Conservation (phyloP, 2,888 invertebrate genomes). For the Drosophila anceps region DNA sequence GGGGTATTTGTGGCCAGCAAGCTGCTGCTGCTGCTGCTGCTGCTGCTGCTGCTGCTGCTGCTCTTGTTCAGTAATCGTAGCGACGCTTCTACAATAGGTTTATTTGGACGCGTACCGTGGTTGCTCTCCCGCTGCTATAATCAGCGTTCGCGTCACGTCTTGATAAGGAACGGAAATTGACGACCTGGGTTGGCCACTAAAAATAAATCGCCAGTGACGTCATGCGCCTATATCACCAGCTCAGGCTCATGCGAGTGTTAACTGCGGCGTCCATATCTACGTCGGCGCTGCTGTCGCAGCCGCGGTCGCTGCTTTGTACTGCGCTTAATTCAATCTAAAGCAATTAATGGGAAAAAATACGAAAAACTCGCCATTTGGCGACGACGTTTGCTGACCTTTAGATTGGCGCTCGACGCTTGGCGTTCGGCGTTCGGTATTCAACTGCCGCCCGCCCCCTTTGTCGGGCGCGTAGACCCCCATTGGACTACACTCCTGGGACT, state of each 20-base stretch:
- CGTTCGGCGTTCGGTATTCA: slow-evolving; percentile 23
- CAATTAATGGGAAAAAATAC: slow-evolving; percentile 71
- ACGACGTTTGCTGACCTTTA: slow-evolving; percentile 68
- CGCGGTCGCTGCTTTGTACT: slow-evolving; percentile 7
- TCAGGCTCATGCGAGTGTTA: slow-evolving; percentile 27
- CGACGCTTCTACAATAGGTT: slow-evolving; percentile 50
- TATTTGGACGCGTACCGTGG: slow-evolving; percentile 3
- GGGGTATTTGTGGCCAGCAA: slow-evolving; percentile 1
- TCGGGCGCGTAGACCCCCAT: background rate
- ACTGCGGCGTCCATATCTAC: slow-evolving; percentile 22
- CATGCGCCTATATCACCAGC: slow-evolving; percentile 42
- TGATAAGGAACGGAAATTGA: slow-evolving; percentile 72
- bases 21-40: background rate
- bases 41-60: slow-evolving; percentile 10
- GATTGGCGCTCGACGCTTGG: slow-evolving; percentile 29
- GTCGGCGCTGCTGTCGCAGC: slow-evolving; percentile 1
- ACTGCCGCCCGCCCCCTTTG: background rate
- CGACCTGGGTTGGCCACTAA: slow-evolving; percentile 40
- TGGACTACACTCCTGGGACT: slow-evolving; percentile 20
- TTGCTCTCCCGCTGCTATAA: slow-evolving; percentile 24
- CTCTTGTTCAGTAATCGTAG: slow-evolving; percentile 45
- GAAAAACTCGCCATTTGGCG: slow-evolving; percentile 50
- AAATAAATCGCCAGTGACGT: slow-evolving; percentile 68
- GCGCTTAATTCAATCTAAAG: slow-evolving; percentile 78
- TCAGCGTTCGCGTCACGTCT: slow-evolving; percentile 50